phyloP scores from a whole-genome alignment of 2,888 invertebrate species.

The Polydrusus cervinus region DNA sequence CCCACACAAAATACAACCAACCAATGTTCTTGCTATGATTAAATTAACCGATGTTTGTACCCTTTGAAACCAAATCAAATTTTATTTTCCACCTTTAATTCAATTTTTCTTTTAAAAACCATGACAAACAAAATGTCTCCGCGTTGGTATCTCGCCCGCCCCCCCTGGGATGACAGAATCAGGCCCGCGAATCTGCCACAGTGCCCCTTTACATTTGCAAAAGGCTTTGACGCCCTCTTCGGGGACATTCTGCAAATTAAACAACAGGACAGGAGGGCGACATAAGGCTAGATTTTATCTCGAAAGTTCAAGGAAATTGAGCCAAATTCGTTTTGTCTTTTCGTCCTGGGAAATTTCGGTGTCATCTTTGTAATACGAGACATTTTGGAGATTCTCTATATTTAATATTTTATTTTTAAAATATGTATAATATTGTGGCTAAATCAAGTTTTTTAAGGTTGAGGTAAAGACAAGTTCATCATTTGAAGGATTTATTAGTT shows the following conservation, averaged over 20 bases:
- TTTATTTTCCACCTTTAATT: too few species aligned
- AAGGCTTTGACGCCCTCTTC: conserved; percentile 18
- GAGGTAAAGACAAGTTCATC: too few species aligned
- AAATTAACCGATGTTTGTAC: too few species aligned
- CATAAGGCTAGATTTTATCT: conserved; percentile 15
- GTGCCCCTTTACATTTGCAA: conserved; percentile 20
- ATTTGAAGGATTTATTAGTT: too few species aligned
- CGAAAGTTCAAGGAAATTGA: conserved; percentile 9
- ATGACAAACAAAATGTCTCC: neutral
- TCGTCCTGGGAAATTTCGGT: conserved; percentile 12
- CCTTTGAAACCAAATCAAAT: too few species aligned
- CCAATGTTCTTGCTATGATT: too few species aligned
- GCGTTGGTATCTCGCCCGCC: neutral
- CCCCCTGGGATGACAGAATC: conserved; percentile 10
- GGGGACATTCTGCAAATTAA: conserved; percentile 17
- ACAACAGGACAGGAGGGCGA: conserved; percentile 21
- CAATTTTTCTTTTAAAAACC: conserved; percentile 8
- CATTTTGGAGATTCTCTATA: neutral
- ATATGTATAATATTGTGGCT: too few species aligned
- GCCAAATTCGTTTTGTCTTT: conserved; percentile 18
- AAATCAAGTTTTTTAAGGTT: too few species aligned
- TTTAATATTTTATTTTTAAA: neutral
- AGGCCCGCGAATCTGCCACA: conserved; percentile 14
- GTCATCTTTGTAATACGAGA: neutral
- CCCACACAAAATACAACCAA: too few species aligned